Conservation (phyloP, 2,888 invertebrate species). For the Leptopterna dolabrata region DNA sequence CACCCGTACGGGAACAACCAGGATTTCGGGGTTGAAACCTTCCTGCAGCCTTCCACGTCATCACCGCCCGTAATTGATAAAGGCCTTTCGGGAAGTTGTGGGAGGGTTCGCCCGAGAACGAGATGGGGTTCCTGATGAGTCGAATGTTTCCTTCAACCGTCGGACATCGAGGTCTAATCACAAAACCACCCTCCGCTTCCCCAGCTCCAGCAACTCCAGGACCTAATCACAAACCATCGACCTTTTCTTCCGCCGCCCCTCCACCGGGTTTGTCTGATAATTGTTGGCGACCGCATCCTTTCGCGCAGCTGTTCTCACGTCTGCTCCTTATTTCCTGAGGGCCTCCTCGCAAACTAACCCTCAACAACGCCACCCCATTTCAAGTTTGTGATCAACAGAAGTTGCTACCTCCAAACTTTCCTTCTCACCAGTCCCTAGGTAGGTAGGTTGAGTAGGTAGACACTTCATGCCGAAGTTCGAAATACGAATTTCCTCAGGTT, state of each 20-base stretch:
- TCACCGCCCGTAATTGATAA: conserved; percentile 30
- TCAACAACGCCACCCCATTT: not conserved
- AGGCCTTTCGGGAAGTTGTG: not conserved
- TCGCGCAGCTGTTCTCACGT: not conserved
- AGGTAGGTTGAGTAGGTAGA: too few species aligned
- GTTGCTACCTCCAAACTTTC: not conserved
- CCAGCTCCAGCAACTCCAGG: not conserved
- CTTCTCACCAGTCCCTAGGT: not conserved
- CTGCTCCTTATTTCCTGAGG: conserved; percentile 33
- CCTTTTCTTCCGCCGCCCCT: not conserved
- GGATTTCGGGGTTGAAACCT: not conserved
- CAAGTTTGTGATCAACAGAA: not conserved
- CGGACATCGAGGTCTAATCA: not conserved
- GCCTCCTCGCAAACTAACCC: not conserved
- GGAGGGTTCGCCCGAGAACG: not conserved
- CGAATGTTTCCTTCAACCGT: not conserved
- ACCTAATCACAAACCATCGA: conserved; percentile 3
- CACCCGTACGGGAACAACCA: not conserved
- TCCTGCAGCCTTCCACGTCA: not conserved
- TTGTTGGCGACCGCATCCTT: not conserved
- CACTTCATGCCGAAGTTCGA: too few species aligned
- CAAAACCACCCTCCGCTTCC: not conserved
- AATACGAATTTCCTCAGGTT: too few species aligned
- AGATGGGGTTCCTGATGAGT: not conserved
- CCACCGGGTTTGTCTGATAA: not conserved